Base-by-base conservation (phyloP, 1,140 invertebrate genomes). In the Bombus difficillimus region DNA sequence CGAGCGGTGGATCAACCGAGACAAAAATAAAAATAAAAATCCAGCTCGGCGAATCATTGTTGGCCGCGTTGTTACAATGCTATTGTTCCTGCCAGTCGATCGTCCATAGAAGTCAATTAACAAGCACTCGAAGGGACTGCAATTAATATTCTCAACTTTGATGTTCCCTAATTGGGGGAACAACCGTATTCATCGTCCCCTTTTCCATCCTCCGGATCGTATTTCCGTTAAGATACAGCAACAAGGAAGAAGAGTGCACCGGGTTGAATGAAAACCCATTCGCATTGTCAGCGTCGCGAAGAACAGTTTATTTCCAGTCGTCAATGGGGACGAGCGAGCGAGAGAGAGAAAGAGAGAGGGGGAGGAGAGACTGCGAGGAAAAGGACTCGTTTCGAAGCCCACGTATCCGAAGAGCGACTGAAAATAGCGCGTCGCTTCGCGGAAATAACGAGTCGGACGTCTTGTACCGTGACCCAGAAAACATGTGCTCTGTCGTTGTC, bases 371-470 rank as follows among this genome's bases (percentile, higher is more conserved):
- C 47, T 0, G 43, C 18, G 47, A 41, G 53, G 34, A 41, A 62
- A 79, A 80, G 83, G 83, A 85, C 77, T 73, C 76, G 76, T 85
- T 85, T 77, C 83, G 77, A 57, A n/a, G 83, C n/a, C 83, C 77
- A 80, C 77, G 83, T 85, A 85, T 72, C 79, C 79, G 75, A 77
- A 86, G 75, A 85, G 83, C 75, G 83, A 57, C 83, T 89, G 75
- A 85, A 89, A 89, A 89, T 89, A 89, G 88, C 88, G 79, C 84
- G 66, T 89, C 88, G 87, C 88, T 68, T 86, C 88, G 87, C 88
- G 87, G 84, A 89, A 89, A 89, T 89, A 89, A 84, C 83, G 59
- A 86, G 83, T 77, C 85, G 80, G 80, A 57, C 78, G 73, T 83
- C 76, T 69, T 80, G 75, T 72, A 76, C 79, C 82, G 84, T 76